These are phyloP conservation scores for Galeopterus variegatus DNA, from an alignment of 2,113 vertebrate genomes.

Conservation along the genomic window DNA sequence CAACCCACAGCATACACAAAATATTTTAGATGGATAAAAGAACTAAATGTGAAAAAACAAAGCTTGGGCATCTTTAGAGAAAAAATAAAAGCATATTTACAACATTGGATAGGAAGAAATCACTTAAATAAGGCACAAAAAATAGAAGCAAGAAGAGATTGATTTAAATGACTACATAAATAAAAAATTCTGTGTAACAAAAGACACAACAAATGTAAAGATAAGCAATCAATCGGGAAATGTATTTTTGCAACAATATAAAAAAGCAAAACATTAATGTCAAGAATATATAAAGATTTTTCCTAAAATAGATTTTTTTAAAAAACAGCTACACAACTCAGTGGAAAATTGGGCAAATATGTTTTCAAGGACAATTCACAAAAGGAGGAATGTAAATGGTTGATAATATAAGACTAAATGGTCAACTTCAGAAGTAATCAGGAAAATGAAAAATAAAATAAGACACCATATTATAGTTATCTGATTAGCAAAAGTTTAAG, in stretches of 20 bases:
- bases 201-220: background rate
- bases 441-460: conserved; percentile 50
- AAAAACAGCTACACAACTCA: background rate
- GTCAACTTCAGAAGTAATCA: background rate
- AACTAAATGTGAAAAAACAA: conserved; percentile 23
- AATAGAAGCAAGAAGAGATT: background rate
- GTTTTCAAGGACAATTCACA: background rate
- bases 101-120: background rate
- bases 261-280: background rate
- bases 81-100: conserved; percentile 16
- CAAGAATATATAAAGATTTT: conserved; percentile 19
- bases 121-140: conserved; percentile 38
- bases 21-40: background rate
- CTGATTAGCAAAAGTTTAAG: background rate
- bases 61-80: conserved; percentile 34
- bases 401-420: background rate
- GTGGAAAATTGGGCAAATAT: background rate
- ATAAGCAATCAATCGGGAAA: background rate
- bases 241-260: conserved; percentile 5
- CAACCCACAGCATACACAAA: background rate
- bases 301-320: background rate
- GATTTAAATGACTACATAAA: conserved; percentile 10
- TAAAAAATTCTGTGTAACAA: background rate
- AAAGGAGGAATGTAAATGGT: background rate
- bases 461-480: background rate